Evolutionary conservation across 1,140 invertebrate genomes (phyloP).

Genomic region (Rhynchophorus ferrugineus): DNA sequence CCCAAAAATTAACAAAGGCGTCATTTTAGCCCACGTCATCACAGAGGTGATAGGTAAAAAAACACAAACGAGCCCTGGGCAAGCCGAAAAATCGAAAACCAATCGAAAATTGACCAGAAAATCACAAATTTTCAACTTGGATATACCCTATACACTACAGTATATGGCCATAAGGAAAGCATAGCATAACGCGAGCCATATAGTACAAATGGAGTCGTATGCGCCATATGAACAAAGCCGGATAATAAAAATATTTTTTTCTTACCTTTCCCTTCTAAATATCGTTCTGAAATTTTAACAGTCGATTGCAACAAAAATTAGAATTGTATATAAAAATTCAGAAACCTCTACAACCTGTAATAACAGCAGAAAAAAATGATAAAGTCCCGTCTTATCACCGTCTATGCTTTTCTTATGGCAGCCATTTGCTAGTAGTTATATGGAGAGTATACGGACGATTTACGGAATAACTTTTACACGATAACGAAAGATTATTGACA

Average conservation of each 20-base stretch:
- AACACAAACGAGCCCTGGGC: background rate
- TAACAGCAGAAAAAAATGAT: conserved; percentile 24
- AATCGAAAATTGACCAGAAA: conserved; percentile 22
- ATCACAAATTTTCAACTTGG: conserved; percentile 12
- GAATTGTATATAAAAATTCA: conserved; percentile 21
- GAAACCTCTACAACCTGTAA: conserved; percentile 1
- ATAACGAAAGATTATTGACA: conserved; percentile 23
- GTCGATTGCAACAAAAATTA: conserved; percentile 30
- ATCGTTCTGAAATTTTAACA: conserved; percentile 16
- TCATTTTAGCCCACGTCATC: conserved; percentile 34
- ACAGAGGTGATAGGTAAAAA: conserved; percentile 28
- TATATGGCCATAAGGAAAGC: conserved; percentile 30
- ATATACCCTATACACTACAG: conserved; percentile 22
- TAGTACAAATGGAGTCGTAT: conserved; percentile 40
- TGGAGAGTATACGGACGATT: conserved; percentile 31
- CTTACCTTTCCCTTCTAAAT: conserved; percentile 7
- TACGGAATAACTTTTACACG: conserved; percentile 29
- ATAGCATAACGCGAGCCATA: conserved; percentile 33
- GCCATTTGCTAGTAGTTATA: conserved; percentile 41
- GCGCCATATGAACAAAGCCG: conserved; percentile 41
- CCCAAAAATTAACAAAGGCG: conserved; percentile 27
- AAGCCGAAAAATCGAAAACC: conserved; percentile 16
- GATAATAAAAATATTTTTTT: conserved; percentile 23
- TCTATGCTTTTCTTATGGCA: conserved; percentile 42
- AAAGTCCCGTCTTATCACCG: conserved; percentile 5